A percentile compares a stretch with the other conserved stretches of the same genome.
These are phyloP conservation scores for Tenrec ecaudatus DNA, from an alignment of 2,113 vertebrate species.

Conservation along the genomic window DNA sequence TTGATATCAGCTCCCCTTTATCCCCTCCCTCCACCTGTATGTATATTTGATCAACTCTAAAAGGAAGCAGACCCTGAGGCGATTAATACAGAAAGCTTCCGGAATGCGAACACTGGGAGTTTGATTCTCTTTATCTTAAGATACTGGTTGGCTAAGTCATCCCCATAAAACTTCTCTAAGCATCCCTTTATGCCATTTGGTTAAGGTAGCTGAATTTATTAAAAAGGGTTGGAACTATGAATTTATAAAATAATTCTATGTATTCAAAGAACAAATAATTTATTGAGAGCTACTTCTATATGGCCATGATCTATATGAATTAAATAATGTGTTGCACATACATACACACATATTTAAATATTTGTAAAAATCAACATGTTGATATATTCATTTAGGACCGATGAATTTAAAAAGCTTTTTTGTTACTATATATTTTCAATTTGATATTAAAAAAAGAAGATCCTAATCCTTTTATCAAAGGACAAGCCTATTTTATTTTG, in stretches of 20 bases:
- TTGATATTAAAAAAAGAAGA: neutral
- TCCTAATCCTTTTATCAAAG: neutral
- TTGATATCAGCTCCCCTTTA: too few relatives aligned
- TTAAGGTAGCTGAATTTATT: neutral
- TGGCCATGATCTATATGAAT: neutral
- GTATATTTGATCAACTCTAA: constrained; percentile 39
- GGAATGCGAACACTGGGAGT: neutral
- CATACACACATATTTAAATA: neutral
- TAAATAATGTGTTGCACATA: neutral
- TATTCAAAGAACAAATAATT: neutral
- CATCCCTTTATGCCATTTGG: neutral
- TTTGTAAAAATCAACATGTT: neutral
- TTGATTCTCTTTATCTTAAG: neutral
- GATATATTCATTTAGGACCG: neutral
- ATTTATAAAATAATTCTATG: neutral
- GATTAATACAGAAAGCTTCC: neutral
- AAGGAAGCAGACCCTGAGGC: neutral
- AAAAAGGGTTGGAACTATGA: neutral
- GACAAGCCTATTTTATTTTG: neutral
- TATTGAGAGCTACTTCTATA: neutral
- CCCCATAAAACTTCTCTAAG: neutral
- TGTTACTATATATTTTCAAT: neutral
- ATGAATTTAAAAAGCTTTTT: neutral
- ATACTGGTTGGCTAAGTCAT: too few relatives aligned
- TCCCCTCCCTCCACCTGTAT: too few relatives aligned